Base-by-base conservation (phyloP, 2,113 vertebrate species). In the Ranitomeya imitator region DNA sequence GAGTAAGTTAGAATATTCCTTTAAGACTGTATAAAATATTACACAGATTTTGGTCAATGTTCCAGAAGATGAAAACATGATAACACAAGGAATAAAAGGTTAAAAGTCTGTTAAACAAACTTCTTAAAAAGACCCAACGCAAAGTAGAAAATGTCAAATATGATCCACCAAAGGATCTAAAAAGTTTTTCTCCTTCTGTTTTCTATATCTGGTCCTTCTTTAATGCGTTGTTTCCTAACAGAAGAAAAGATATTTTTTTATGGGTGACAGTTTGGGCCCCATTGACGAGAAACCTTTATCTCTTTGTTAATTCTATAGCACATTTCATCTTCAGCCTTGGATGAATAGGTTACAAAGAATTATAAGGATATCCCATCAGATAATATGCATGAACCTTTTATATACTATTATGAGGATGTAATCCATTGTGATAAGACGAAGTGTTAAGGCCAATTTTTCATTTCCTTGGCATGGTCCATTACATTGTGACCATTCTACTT, bases 401-500 rank as follows among this genome's bases (percentile, higher is more conserved):
- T 92, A 92, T 92, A 88, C 92, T 93, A 92, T 94, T 93, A 93
- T 93, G 93, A 92, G 93, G 91, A 94, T 93, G 93, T 92, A 94
- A 93, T 92, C 92, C 92, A 94, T 94, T 94, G 93, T 94, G 92
- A 93, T 93, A 92, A 92, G 93, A 94, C 93, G 93, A 93, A 93
- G 91, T 83, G 90, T 90, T 91, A 93, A 92, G 91, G 91, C 91
- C 93, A 92, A 92, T 92, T 88, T 45, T 92, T 93, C 91, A 51
- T 94, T 94, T 94, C 90, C 92, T 91, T 90, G 93, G 93, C 93
- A 93, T 94, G 93, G 93, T 91, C 93, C 93, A 93, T 93, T 94
- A 93, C 93, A 94, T 94, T 94, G 93, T 94, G 94, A 93, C 92
- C 93, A 94, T 94, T 93, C 92, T 93, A 94, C 93, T 92, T 91